Percentiles rank a stretch among this genome's conserved stretches.
These are phyloP conservation scores for Cyphotilapia sp. DNA, from an alignment of 2,113 vertebrate genomes.

Conservation along the genomic window DNA sequence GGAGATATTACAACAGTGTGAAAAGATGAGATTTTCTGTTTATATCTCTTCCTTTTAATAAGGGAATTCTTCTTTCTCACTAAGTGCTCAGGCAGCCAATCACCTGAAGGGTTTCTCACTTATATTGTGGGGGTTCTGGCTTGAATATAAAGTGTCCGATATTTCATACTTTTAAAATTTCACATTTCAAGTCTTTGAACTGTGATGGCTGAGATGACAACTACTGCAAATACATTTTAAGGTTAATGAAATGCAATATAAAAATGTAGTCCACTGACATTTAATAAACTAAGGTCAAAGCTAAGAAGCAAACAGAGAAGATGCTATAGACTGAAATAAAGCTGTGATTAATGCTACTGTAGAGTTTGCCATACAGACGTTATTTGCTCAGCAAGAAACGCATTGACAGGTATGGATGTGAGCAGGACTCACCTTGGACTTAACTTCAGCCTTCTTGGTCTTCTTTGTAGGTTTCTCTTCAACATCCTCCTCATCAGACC, in stretches of 20 bases:
- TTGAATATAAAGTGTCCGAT: background rate
- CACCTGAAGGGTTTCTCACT: background rate
- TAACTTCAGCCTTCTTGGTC: slow-evolving; percentile 21
- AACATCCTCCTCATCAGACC: slow-evolving; percentile 47
- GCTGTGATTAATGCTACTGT: background rate
- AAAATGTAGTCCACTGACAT: background rate
- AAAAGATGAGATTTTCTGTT: background rate
- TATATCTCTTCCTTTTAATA: background rate
- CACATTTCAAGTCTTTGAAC: background rate
- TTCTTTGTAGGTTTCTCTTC: slow-evolving; percentile 41
- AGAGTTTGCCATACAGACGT: background rate
- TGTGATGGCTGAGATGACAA: background rate
- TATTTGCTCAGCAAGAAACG: fast-evolving
- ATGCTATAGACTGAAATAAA: background rate
- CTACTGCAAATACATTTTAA: background rate
- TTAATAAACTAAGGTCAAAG: background rate
- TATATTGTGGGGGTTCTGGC: background rate
- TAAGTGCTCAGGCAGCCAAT: background rate
- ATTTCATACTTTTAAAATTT: background rate
- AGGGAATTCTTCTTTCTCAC: background rate
- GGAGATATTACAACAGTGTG: background rate
- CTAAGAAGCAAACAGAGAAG: background rate
- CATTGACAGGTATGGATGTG: background rate
- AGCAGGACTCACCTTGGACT: slow-evolving; percentile 41
- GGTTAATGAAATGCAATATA: background rate